Conservation (phyloP, 1,140 invertebrate genomes). For the Penaeus indicus region DNA sequence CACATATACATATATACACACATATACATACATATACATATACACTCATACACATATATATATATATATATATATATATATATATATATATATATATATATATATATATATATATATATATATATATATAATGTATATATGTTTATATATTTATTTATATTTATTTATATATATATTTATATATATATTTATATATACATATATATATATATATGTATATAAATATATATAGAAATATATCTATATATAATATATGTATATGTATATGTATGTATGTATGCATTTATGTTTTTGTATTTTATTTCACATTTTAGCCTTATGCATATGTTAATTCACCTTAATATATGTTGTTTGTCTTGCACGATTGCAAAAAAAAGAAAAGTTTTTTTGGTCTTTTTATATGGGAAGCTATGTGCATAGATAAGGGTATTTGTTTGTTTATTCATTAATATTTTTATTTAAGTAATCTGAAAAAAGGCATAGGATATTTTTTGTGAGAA, state of each 20-base stretch:
- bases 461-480: too few species aligned
- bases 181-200: background rate
- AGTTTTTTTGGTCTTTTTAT: constrained; percentile 7
- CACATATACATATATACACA: too few species aligned
- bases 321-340: background rate
- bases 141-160: too few species aligned
- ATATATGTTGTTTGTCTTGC: constrained; percentile 29
- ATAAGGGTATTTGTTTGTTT: constrained; percentile 36
- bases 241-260: background rate
- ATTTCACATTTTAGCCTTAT: background rate
- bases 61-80: too few species aligned
- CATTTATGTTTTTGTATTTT: background rate
- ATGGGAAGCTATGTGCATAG: constrained; percentile 54
- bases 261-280: background rate
- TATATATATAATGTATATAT: too few species aligned
- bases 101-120: too few species aligned
- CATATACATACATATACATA: background rate
- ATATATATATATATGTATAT: constrained; percentile 6
- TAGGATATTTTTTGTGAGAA: too few species aligned
- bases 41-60: background rate
- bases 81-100: too few species aligned
- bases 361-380: background rate
- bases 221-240: constrained; percentile 17
- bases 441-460: background rate
- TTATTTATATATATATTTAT: too few species aligned